Percentiles rank a stretch among this genome's conserved stretches.
Evolutionary conservation across 2,113 vertebrate genomes (phyloP).

Genomic region (Nestor notabilis): DNA sequence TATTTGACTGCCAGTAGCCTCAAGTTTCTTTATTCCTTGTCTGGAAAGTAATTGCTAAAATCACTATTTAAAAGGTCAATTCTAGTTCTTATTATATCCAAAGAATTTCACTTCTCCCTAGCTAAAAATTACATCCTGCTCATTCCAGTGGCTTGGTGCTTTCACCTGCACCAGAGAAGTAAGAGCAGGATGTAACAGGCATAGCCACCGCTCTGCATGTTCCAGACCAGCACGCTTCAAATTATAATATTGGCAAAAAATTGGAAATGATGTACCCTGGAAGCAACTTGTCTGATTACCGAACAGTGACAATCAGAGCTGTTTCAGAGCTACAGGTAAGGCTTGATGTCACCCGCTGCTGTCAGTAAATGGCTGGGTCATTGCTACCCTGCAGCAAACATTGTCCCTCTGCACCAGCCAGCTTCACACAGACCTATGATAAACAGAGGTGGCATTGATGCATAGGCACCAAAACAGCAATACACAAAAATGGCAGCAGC

Average conservation of each 20-base stretch:
- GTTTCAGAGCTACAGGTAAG: background rate
- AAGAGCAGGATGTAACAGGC: background rate
- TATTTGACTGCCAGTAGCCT: background rate
- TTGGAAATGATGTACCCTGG: background rate
- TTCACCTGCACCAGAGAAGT: background rate
- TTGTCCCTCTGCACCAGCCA: background rate
- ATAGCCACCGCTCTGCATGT: background rate
- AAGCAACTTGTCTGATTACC: background rate
- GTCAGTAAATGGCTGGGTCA: background rate
- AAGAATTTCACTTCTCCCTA: background rate
- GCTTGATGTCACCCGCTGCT: background rate
- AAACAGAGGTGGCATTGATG: background rate
- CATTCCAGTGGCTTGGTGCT: background rate
- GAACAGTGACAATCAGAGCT: background rate
- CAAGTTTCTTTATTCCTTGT: background rate
- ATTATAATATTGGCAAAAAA: background rate
- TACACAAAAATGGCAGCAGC: background rate
- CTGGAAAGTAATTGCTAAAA: background rate
- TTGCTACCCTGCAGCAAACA: background rate
- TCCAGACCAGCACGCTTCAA: background rate
- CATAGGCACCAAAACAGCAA: background rate
- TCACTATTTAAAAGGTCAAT: background rate
- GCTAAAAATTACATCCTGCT: background rate
- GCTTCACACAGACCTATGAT: background rate
- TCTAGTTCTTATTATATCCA: background rate